A percentile compares a stretch with the other conserved stretches of the same genome.
Conservation (phyloP, 2,888 invertebrate species). For the Leptinotarsa tumamoca region DNA sequence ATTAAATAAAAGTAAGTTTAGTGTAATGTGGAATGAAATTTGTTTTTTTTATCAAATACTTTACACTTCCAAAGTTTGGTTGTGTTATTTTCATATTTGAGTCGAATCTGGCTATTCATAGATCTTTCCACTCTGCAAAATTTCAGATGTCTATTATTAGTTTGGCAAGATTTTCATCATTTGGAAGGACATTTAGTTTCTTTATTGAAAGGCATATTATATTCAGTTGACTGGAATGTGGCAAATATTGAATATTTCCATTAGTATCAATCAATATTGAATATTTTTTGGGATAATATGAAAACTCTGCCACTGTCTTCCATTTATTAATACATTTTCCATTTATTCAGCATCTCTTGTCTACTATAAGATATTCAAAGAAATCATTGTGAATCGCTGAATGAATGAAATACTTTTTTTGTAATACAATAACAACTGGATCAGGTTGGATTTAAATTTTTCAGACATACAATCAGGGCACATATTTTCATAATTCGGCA, state of each 20-base stretch:
- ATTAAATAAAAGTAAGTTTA: background rate
- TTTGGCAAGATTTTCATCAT: background rate
- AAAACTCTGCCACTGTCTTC: too few relatives aligned
- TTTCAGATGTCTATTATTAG: background rate
- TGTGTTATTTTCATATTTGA: background rate
- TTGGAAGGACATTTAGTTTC: background rate
- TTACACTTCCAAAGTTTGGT: background rate
- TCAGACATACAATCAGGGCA: too few relatives aligned
- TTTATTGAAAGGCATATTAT: background rate
- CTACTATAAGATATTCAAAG: too few relatives aligned
- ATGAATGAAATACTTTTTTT: too few relatives aligned
- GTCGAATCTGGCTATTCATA: background rate
- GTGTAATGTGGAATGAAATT: slow-evolving; percentile 5
- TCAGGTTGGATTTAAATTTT: too few relatives aligned
- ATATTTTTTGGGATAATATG: too few relatives aligned
- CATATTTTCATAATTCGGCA: too few relatives aligned
- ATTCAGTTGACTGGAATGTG: background rate
- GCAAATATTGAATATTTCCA: background rate
- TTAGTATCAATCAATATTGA: background rate
- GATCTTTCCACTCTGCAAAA: background rate
- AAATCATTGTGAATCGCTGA: too few relatives aligned
- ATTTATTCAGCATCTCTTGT: too few relatives aligned
- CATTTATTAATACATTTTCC: too few relatives aligned
- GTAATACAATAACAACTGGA: too few relatives aligned
- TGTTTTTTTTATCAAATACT: background rate